Percentiles rank a stretch among this genome's conserved stretches.
Evolutionary conservation across 2,113 vertebrate genomes (phyloP).

Genomic region (Todiramphus saurophagus): DNA sequence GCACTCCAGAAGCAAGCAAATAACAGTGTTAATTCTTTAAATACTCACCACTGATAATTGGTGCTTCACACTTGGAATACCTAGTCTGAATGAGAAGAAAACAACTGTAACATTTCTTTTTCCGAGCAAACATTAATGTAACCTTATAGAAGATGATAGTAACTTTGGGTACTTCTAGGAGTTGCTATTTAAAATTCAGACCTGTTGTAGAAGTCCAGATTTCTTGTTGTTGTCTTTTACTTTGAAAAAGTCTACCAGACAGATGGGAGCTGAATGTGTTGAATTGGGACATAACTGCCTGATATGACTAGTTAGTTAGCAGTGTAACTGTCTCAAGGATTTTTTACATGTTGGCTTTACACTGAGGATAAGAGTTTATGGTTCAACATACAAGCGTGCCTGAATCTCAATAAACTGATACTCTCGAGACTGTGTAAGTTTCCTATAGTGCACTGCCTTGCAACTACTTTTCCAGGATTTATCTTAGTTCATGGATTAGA

Average conservation of each 20-base stretch:
- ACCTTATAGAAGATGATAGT: background rate
- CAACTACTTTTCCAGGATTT: background rate
- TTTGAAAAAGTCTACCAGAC: background rate
- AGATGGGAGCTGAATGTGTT: background rate
- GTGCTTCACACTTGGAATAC: background rate
- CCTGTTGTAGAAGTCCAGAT: background rate
- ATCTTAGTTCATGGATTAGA: background rate
- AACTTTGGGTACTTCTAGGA: background rate
- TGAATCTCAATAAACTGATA: background rate
- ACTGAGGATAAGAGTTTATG: background rate
- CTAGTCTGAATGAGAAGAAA: background rate
- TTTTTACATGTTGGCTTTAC: background rate
- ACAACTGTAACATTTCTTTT: background rate
- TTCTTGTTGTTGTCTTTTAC: background rate
- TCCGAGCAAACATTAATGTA: background rate
- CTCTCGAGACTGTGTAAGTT: background rate
- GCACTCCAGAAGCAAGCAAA: background rate
- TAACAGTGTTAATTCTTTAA: background rate
- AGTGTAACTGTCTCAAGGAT: background rate
- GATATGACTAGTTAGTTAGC: background rate
- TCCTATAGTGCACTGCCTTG: background rate
- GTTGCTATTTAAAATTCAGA: background rate
- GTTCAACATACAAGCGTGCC: background rate
- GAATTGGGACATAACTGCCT: background rate
- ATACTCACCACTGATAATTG: background rate